Conservation (phyloP, 2,888 invertebrate genomes). For the Andrena trimmerana region DNA sequence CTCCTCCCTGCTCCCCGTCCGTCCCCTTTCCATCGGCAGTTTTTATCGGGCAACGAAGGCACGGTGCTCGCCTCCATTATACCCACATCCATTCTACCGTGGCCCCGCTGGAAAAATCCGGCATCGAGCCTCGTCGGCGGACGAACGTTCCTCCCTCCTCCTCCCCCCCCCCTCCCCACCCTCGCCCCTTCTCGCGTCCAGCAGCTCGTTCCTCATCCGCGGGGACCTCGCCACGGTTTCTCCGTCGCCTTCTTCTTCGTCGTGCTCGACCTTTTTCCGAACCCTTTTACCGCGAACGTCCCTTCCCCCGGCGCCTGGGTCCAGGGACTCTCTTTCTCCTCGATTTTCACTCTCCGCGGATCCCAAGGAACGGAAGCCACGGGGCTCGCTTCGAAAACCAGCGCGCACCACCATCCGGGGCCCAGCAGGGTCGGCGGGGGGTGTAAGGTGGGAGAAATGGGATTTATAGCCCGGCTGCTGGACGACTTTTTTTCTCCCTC, state of each 20-base stretch:
- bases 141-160: constrained; percentile 42
- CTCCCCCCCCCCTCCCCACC: constrained; percentile 12
- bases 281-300: constrained; percentile 55
- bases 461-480: constrained; percentile 52
- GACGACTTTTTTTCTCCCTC: constrained; percentile 13
- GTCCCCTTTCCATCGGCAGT: constrained; percentile 71
- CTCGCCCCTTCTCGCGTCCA: constrained; percentile 22
- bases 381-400: constrained; percentile 41
- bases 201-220: constrained; percentile 43
- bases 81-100: constrained; percentile 74
- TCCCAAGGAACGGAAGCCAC: constrained; percentile 56
- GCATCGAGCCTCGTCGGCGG: constrained; percentile 68
- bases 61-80: constrained; percentile 75
- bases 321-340: constrained; percentile 44
- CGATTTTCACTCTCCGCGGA: constrained; percentile 57
- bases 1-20: constrained; percentile 35
- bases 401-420: constrained; percentile 18
- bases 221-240: constrained; percentile 36
- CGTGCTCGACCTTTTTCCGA: constrained; percentile 62
- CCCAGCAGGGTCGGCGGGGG: background rate
- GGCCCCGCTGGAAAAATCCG: constrained; percentile 72
- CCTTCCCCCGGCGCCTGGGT: constrained; percentile 11
- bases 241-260: constrained; percentile 25
- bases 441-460: constrained; percentile 39
- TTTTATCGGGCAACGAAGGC: constrained; percentile 75